Conservation (phyloP, 2,888 invertebrate species). For the Dynastes hyllus region DNA sequence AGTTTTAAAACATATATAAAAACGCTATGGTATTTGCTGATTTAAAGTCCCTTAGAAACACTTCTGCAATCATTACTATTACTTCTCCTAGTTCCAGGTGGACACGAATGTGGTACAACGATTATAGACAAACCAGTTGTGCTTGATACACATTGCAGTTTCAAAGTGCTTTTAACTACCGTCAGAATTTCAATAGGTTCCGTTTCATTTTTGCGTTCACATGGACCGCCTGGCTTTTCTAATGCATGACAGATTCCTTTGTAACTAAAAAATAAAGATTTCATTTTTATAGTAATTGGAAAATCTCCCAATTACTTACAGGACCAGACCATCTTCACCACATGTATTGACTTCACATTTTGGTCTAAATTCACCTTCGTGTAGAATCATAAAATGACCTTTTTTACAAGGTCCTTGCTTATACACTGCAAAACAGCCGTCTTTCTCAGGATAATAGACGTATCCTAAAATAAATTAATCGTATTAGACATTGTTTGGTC, state of each 20-base stretch:
- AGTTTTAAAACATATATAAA: no score
- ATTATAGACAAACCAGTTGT: constrained; percentile 62
- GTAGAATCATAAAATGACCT: constrained; percentile 75
- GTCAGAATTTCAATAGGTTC: constrained; percentile 71
- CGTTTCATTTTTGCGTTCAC: constrained; percentile 69
- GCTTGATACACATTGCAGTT: constrained; percentile 74
- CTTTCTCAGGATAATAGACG: constrained; percentile 76
- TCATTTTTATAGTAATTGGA: not conserved
- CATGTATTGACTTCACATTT: constrained; percentile 79
- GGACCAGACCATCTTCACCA: constrained; percentile 71
- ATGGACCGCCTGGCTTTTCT: constrained; percentile 68
- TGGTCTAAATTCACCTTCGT: constrained; percentile 73
- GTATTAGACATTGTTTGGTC: not conserved
- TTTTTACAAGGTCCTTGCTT: constrained; percentile 78
- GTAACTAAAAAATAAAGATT: constrained; percentile 68
- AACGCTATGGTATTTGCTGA: not conserved
- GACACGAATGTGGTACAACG: constrained; percentile 60
- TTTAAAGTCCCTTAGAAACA: not conserved
- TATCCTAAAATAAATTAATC: constrained; percentile 70
- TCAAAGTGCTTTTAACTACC: constrained; percentile 76
- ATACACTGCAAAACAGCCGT: constrained; percentile 78
- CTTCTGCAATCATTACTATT: constrained; percentile 60
- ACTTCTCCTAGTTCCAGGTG: constrained; percentile 64
- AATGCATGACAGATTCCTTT: constrained; percentile 72
- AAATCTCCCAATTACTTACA: constrained; percentile 59